Evolutionary conservation across 2,113 vertebrate species (phyloP).

Genomic region (Phocoena sinus): DNA sequence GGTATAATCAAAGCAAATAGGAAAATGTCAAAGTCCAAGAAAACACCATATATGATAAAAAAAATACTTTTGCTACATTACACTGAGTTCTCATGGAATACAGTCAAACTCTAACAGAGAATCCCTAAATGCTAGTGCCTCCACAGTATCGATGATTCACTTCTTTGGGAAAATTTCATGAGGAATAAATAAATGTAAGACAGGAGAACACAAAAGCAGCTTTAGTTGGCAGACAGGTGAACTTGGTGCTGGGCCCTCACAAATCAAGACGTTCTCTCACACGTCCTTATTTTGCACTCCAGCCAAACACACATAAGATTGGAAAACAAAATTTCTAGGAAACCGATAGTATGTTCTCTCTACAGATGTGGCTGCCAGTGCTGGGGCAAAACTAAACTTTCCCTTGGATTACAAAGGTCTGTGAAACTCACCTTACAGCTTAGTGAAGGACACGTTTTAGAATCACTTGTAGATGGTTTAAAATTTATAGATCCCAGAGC

Average conservation of each 20-base stretch:
- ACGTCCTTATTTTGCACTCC: neutral
- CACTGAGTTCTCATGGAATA: neutral
- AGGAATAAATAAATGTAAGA: neutral
- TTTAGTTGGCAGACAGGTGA: neutral
- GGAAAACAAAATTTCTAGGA: neutral
- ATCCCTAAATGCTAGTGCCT: neutral
- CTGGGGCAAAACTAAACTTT: neutral
- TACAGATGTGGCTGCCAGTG: neutral
- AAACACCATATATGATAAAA: neutral
- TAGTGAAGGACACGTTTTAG: neutral
- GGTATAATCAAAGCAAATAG: neutral
- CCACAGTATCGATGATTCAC: neutral
- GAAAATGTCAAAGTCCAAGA: neutral
- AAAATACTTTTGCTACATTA: neutral
- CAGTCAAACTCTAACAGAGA: neutral
- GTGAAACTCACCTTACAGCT: neutral
- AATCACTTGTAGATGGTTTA: neutral
- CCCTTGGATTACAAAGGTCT: neutral
- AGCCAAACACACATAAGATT: neutral
- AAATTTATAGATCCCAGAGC: neutral
- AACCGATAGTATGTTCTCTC: neutral
- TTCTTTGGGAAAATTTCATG: neutral
- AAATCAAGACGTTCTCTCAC: neutral
- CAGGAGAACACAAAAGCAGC: neutral
- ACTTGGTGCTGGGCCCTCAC: no score